phyloP scores from a whole-genome alignment of 1,140 invertebrate genomes.

The Nephila pilipes region DNA sequence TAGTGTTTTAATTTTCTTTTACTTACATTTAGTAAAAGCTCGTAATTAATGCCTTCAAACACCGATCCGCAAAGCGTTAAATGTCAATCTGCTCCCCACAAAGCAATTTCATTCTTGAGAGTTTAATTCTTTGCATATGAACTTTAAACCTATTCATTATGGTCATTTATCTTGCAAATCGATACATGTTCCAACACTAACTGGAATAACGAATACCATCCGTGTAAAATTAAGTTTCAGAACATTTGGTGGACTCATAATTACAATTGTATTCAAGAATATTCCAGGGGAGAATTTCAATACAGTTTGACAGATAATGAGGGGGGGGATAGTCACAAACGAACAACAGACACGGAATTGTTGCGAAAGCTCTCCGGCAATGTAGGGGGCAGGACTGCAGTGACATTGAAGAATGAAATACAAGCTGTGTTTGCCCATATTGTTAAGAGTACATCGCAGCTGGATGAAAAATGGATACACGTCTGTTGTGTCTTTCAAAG shows the following conservation, averaged over 20 bases:
- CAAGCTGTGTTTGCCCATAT: too few species aligned
- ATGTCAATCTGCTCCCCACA: too few species aligned
- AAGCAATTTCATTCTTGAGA: too few species aligned
- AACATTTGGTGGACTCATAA: background rate
- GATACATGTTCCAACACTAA: too few species aligned
- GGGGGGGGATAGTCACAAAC: background rate
- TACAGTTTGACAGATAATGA: background rate
- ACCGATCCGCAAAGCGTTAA: too few species aligned
- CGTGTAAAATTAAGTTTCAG: constrained; percentile 15
- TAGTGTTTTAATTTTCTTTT: too few species aligned
- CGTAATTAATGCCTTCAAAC: too few species aligned
- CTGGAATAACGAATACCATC: background rate
- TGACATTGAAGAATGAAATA: background rate
- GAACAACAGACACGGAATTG: background rate
- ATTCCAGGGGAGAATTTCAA: background rate
- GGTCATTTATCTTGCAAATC: too few species aligned
- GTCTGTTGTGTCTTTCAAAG: background rate
- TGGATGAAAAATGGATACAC: background rate
- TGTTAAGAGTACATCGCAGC: background rate
- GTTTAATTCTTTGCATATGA: too few species aligned
- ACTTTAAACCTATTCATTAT: too few species aligned
- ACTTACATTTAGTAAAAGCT: too few species aligned
- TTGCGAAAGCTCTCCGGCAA: background rate
- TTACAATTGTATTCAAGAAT: background rate
- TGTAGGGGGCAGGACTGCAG: background rate